Base-by-base conservation (phyloP, 2,797 vertebrate species). In the Rhinoraja longicauda region DNA sequence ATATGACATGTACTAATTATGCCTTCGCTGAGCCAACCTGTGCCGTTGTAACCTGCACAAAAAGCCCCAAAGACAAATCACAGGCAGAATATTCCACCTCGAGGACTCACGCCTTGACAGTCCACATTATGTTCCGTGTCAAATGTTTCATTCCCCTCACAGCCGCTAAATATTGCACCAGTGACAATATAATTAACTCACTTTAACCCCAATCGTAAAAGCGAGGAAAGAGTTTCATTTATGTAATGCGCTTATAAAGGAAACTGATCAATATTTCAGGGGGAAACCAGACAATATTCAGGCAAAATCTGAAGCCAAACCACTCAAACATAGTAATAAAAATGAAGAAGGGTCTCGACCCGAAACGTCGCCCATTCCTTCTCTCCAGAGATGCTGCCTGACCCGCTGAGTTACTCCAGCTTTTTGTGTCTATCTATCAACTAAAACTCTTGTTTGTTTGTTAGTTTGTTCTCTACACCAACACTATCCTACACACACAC, bases 1-100 rank as follows among this genome's bases (percentile, higher is more conserved):
- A 92, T 45, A 53, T 29, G 90, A 92, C 67, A 75, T 92, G 70
- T 29, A 57, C 36, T 92, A 92, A 92, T 92, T 92, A 75, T 57
- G 70, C 70, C 39, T 70, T n/a, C 45, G 6, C 24, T n/a, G 53
- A 67, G 92, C 70, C 39, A 57, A 75, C 24, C 3, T 75, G 67
- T 70, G 32, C n/a, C 39, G 36, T 7, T n/a, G 73, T 24, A 29
- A 57, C 70, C 70, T 53, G 90, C 53, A 75, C 21, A 57, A 17
- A 72, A 8, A 53, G 13, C 1, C 72, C 53, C 75, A 62, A 53
- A 12, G 26, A 57, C 70, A 75, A 92, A 92, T 92, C 92, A 32
- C 39, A 53, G 70, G 70, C 7, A 24, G 36, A 67, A 88, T n/a
- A 67, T 64, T 67, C 59, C 4, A 59, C 4, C 59, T 84, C 39